Evolutionary conservation across 2,113 vertebrate species (phyloP).

Genomic region (Brachyistius frenatus): DNA sequence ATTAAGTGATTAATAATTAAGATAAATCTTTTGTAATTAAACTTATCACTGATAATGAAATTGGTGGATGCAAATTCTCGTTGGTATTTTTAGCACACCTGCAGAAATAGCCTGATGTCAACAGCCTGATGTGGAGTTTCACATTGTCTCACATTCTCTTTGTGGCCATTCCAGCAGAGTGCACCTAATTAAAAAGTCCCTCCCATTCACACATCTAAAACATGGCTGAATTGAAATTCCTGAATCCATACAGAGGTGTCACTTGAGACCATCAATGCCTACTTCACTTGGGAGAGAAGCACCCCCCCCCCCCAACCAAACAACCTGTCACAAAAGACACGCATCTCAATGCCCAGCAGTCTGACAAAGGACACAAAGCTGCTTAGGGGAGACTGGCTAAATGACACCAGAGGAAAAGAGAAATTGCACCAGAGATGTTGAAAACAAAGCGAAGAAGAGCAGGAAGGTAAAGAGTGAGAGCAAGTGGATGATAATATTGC

Average conservation of each 20-base stretch:
- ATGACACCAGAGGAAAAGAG: constrained; percentile 42
- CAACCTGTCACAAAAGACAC: constrained; percentile 70
- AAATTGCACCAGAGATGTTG: constrained; percentile 30
- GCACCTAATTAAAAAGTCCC: constrained; percentile 63
- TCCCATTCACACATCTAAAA: constrained; percentile 64
- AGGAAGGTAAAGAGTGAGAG: constrained; percentile 16
- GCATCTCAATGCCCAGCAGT: constrained; percentile 67
- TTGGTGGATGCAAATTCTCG: constrained; percentile 19
- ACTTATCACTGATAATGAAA: constrained; percentile 52
- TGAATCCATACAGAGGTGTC: constrained; percentile 70
- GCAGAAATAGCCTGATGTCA: constrained; percentile 30
- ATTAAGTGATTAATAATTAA: constrained; percentile 65
- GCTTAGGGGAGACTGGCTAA: constrained; percentile 47
- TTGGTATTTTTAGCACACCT: constrained; percentile 50
- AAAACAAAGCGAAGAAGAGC: constrained; percentile 35
- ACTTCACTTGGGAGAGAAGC: constrained; percentile 43
- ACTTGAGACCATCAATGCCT: constrained; percentile 71
- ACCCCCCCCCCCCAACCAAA: constrained; percentile 29
- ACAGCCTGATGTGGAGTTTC: constrained; percentile 14
- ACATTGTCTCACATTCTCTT: constrained; percentile 55
- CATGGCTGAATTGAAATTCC: constrained; percentile 72
- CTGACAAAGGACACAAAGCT: constrained; percentile 68
- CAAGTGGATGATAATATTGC: neutral
- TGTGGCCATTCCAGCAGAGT: constrained; percentile 26
- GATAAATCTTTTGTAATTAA: constrained; percentile 64